phyloP scores from a whole-genome alignment of 2,888 invertebrate genomes.

The Acleris sparsana region DNA sequence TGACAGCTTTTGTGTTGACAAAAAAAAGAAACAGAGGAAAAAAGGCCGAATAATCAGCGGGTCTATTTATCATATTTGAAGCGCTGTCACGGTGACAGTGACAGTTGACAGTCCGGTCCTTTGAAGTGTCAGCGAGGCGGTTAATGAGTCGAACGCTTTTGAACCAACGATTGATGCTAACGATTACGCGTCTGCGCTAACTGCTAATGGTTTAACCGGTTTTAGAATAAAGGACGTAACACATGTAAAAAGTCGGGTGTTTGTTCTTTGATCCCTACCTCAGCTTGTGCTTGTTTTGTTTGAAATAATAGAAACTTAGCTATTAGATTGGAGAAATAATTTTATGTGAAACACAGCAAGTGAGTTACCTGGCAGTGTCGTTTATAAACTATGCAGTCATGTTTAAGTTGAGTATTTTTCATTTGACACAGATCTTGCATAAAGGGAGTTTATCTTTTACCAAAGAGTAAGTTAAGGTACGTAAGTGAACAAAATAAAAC shows the following conservation, averaged over 20 bases:
- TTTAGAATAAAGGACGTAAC: slow-evolving; percentile 23
- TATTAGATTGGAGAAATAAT: neutral
- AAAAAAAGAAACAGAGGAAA: slow-evolving; percentile 50
- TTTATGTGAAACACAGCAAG: too few relatives aligned
- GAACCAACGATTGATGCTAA: slow-evolving; percentile 40
- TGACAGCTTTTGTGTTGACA: slow-evolving; percentile 61
- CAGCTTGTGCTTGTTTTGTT: neutral
- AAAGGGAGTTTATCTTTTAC: too few relatives aligned
- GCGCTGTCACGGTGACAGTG: slow-evolving; percentile 53
- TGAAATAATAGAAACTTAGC: neutral
- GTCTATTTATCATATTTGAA: slow-evolving; percentile 68
- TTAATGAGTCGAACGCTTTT: slow-evolving; percentile 59
- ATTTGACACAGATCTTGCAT: too few relatives aligned
- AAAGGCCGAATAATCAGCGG: slow-evolving; percentile 61
- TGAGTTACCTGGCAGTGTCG: too few relatives aligned
- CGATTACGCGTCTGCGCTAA: slow-evolving; percentile 25
- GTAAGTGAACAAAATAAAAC: too few relatives aligned
- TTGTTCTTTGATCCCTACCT: slow-evolving; percentile 21
- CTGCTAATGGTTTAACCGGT: slow-evolving; percentile 32
- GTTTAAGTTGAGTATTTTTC: too few relatives aligned
- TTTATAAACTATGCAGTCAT: too few relatives aligned
- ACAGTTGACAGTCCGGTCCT: slow-evolving; percentile 53
- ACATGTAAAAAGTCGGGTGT: slow-evolving; percentile 3
- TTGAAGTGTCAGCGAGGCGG: slow-evolving; percentile 68
- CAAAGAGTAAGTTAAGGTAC: too few relatives aligned